Conservation (phyloP, 2,888 invertebrate genomes). For the Cecidostiba fungosa region DNA sequence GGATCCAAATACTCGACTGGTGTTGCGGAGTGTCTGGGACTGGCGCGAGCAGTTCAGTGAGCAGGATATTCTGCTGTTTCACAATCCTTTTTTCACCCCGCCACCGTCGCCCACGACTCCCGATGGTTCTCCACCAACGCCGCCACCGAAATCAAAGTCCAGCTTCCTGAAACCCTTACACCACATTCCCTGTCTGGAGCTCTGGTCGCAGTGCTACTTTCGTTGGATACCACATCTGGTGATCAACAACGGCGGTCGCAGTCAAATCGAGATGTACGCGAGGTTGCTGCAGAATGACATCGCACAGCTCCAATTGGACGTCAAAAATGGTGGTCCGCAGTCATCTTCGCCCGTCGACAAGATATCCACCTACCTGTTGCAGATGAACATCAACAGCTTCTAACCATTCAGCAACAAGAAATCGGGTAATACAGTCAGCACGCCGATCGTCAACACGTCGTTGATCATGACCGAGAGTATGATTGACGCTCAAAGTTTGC, state of each 20-base stretch:
- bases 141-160: constrained; percentile 18
- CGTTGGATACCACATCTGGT: constrained; percentile 93
- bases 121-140: background rate
- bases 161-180: constrained; percentile 81
- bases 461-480: constrained; percentile 84
- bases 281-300: constrained; percentile 81
- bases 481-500: constrained; percentile 86
- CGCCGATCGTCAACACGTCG: constrained; percentile 82
- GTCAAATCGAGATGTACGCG: constrained; percentile 83
- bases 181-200: constrained; percentile 83
- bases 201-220: constrained; percentile 95
- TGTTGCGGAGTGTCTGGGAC: constrained; percentile 92
- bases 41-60: constrained; percentile 94
- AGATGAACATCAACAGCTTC: constrained; percentile 78
- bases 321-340: constrained; percentile 67
- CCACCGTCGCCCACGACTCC: constrained; percentile 40
- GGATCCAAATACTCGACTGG: constrained; percentile 82
- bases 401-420: constrained; percentile 78
- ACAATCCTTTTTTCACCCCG: constrained; percentile 89
- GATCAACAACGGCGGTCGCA: constrained; percentile 86
- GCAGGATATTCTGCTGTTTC: constrained; percentile 90
- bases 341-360: constrained; percentile 72
- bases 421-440: constrained; percentile 73
- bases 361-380: constrained; percentile 73
- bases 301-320: constrained; percentile 77